Base-by-base conservation (phyloP, 2,113 vertebrate species). In the Spermophilus dauricus region DNA sequence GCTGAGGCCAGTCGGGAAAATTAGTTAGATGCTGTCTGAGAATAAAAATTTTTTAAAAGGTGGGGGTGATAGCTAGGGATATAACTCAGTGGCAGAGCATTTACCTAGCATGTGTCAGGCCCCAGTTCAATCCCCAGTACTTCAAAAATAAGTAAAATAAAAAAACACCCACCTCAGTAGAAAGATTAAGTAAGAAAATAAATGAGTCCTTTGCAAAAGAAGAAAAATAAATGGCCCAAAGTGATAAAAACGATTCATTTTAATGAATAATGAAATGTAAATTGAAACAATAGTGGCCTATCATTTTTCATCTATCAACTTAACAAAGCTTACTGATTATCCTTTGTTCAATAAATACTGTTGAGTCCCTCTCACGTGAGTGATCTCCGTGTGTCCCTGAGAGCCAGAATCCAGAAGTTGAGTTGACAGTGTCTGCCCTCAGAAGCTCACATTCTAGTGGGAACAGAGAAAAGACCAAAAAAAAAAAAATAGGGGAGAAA, bases 111-210 rank as follows among this genome's bases (percentile, higher is more conserved):
- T 63, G 24, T 10, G 24, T 26, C 9, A 63, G 61, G 22, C 24
- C 9, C 61, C 9, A 26, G 24, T 63, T 63, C 61, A 63, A 63
- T 63, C 61, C 22, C 61, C 61, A 63, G 24, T 11, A 63, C 61
- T 28, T 3, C 26, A 9, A 10, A 63, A 63, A 63, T 26, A 63
- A 28, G 24, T 63, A 10, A 63, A 28, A 63, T 10, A 26, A 28
- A 63, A 63, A 63, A 63, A 61, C 42, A 80, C 37, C 69, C 12
- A 85, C 8, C 22, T 72, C 37, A 58, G 26, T 86, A 81, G 81
- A 81, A 95, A 93, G 58, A 82, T 53, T 42, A 92, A 80, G 39
- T n/a, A 88, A 80, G 48, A 39, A 82, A 86, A 91, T 51, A 8
- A 81, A 61, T 45, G 77, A 22, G n/a, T 34, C 61, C 88, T 37